Evolutionary conservation across 1,140 invertebrate species (phyloP), one percentile per base, ranked within the genome.

Genomic region (Formica selysi): DNA sequence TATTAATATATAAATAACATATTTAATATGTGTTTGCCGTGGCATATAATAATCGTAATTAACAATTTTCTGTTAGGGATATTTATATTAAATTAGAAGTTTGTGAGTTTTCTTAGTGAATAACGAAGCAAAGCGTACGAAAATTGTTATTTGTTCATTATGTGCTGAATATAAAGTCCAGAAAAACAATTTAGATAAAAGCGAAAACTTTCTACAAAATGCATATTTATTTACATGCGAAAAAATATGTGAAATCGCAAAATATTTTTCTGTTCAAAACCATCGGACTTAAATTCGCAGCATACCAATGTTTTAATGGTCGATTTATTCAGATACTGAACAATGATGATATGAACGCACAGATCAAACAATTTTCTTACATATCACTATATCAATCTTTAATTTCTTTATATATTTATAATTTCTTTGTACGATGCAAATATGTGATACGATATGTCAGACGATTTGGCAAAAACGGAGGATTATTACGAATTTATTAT

Each of bases 351-450:
- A 73, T 73, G 16, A 59, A 81, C 1, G 32, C 36, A 44, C 6
- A 8, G 13, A 16, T 41, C 2, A 68, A 73, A 74, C 38, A 83
- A 36, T 32, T 44, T 38, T 38, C 5, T 73, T 48, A 73, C 38
- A 73, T 32, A 44, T 61, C 7, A 44, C 26, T 79, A 26, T 54
- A 38, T 59, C 54, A 74, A 83, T 3, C n/a, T 38, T 57, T 26
- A 73, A 73, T 83, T 83, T 71, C 36, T 81, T 71, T 81, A 7
- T 68, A 36, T 51, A 51, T 61, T 26, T 83, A 61, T 36, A 74
- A 62, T 48, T 83, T 71, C 26, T 81, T 71, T 81, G n/a, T 68
- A 36, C 36, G 3, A 19, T 73, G 36, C 48, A 71, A 81, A 29
- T 26, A 29, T 19, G 36, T 19, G 36, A 22, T 3, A 48, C 22